Evolutionary conservation across 2,113 vertebrate genomes (phyloP), one percentile per base, ranked within the genome.

Genomic region (Psephotus haematonotus): DNA sequence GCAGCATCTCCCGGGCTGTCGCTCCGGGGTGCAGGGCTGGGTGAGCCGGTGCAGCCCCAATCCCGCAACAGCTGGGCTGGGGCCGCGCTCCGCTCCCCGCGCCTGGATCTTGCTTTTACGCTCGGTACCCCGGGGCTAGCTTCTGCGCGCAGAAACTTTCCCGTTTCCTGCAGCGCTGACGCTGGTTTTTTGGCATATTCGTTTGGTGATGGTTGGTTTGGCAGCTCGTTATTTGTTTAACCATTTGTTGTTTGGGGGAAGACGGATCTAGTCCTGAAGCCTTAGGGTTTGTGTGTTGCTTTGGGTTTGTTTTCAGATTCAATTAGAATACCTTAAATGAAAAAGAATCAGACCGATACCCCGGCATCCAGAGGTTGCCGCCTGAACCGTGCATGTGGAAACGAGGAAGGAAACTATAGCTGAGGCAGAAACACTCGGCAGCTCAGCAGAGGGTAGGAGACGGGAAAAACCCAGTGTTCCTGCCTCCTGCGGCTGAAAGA

Each of bases 111-210:
- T 25, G 65, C 69, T 17, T 74, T 88, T 88, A 67, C 65, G 27
- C 41, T 39, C 44, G 35, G 62, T 63, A 69, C 72, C 44, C 11
- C 22, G 27, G 47, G 24, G 53, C 24, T 85, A 65, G 95, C 65
- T 93, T 92, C 82, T 72, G 85, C 60, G 85, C 85, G 88, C 92
- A 52, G 93, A 96, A 96, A 97, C 95, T 97, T 96, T 92, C 57
- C 80, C 72, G 47, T 86, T 94, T 74, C 55, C 88, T 93, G 90
- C 82, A 12, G 64, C 50, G 76, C 95, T 95, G 90, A 63, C 43
- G 71, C 79, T 64, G 76, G 16, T 63, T 90, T 94, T 88, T 88
- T 79, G 87, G 92, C 85, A 92, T 62, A 33, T 31, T 94, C 80
- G 23, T 83, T 95, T 23, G 64, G 50, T 39, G 82, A 57, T 69